Base-by-base conservation (phyloP, 2,888 invertebrate genomes). In the Theretra japonica region DNA sequence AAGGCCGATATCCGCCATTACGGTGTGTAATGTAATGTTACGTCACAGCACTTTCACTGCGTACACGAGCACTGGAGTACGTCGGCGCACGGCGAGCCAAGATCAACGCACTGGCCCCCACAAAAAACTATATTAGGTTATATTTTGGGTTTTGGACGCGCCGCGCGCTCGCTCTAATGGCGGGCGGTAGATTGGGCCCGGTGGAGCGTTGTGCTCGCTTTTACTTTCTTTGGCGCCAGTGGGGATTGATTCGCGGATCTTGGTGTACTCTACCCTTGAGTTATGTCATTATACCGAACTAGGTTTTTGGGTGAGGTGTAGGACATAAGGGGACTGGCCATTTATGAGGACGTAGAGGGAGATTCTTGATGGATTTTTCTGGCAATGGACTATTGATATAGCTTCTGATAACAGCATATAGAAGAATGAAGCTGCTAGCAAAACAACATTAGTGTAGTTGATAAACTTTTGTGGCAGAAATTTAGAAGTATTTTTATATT, bases 11-110 rank as follows among this genome's bases (percentile, higher is more conserved):
- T 91, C 89, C 89, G 93, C 90, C 93, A 93, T 92, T 86, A 84
- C 87, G 85, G 83, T 86, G 79, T 89, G 88, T 90, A 92, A 92
- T 90, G 90, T 90, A 91, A 91, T 80, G 83, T 79, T 93, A 90
- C 93, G 93, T 93, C 92, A 93, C 88, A 80, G 72, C 92, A 93
- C 94, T 94, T 94, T 94, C 94, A 93, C 93, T 92, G 83, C 83
- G 86, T 88, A 88, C 90, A 88, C 89, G 86, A 88, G 81, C 88
- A 90, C 90, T 90, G 89, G 91, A 87, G 89, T 88, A 90, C 89
- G 77, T 74, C 81, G 76, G 83, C 87, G 86, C 87, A 88, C 86
- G 85, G 88, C 88, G 90, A 88, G 86, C 81, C 85, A 87, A 88
- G 91, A 91, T 91, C 90, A 90, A 89, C 83, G 90, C 86, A 90